Conservation (phyloP, 37 sponge, comb jelly and placozoan species). For the Dysidea cf. avara region DNA sequence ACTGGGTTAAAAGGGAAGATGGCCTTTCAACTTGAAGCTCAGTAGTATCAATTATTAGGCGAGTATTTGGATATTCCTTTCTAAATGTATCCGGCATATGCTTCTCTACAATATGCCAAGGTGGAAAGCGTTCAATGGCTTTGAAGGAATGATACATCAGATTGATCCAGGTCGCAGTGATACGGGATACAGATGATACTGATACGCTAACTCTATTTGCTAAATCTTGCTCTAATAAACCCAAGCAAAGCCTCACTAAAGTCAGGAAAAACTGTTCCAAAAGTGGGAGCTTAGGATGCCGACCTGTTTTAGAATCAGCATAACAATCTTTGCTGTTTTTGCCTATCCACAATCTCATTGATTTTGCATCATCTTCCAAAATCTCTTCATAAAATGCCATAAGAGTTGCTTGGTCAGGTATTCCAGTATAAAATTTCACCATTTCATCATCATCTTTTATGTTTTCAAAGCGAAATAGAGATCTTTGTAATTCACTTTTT, state of each 20-base stretch:
- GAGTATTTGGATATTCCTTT: slow-evolving; percentile 20
- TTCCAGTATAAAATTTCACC: too few relatives aligned
- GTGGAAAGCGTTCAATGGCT: too few relatives aligned
- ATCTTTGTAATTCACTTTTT: too few relatives aligned
- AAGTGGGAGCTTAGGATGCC: not conserved
- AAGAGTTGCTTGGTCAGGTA: too few relatives aligned
- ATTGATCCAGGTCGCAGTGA: slow-evolving; percentile 2
- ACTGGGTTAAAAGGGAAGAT: slow-evolving; percentile 5
- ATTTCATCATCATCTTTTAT: too few relatives aligned
- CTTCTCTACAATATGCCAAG: too few relatives aligned
- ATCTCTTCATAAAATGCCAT: too few relatives aligned
- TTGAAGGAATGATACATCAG: slow-evolving; percentile 16
- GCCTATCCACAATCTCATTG: too few relatives aligned
- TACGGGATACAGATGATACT: not conserved
- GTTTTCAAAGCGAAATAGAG: too few relatives aligned
- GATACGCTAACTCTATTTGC: not conserved
- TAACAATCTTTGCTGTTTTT: too few relatives aligned
- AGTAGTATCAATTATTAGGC: slow-evolving; percentile 19
- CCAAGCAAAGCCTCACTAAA: not conserved
- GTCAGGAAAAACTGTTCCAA: slow-evolving; percentile 4
- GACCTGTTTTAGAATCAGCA: not conserved
- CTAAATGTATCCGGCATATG: not conserved
- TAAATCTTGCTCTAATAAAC: not conserved
- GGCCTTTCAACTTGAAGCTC: slow-evolving; percentile 5
- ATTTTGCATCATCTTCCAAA: too few relatives aligned